These are phyloP conservation scores for Haemorhous mexicanus DNA, from an alignment of 2,113 vertebrate genomes.

Conservation along the genomic window DNA sequence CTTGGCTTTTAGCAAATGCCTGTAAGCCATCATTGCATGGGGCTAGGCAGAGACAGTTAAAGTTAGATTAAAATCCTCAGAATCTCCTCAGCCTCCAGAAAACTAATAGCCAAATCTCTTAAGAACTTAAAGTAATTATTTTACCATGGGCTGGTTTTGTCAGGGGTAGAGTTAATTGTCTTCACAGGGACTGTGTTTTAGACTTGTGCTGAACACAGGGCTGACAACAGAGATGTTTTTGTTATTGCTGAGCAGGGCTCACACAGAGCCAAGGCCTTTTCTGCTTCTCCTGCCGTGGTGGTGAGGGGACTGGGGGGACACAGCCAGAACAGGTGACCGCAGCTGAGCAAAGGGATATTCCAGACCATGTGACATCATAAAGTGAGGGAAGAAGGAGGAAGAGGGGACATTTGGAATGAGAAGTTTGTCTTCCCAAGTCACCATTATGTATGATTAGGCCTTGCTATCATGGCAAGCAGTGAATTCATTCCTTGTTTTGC, in stretches of 20 bases:
- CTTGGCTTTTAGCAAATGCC: not conserved
- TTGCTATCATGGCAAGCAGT: accelerated
- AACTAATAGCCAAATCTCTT: not conserved
- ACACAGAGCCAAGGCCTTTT: not conserved
- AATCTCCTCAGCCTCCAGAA: not conserved
- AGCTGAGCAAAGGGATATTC: not conserved
- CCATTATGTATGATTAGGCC: accelerated
- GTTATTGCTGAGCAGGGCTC: not conserved
- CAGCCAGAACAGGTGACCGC: not conserved
- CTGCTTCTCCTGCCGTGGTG: accelerated
- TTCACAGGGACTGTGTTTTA: not conserved
- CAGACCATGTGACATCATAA: not conserved
- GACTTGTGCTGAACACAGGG: not conserved
- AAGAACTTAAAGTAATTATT: not conserved
- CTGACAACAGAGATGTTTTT: not conserved
- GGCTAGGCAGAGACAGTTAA: not conserved
- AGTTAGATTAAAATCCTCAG: not conserved
- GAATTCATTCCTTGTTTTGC: not conserved
- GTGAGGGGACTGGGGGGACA: not conserved
- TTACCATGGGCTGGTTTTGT: not conserved
- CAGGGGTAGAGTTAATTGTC: not conserved
- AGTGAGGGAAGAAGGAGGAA: not conserved
- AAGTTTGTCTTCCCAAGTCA: not conserved
- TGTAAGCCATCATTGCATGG: not conserved
- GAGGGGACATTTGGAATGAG: not conserved